Conservation (phyloP, 2,888 invertebrate species). For the Drosophila buzzatii region DNA sequence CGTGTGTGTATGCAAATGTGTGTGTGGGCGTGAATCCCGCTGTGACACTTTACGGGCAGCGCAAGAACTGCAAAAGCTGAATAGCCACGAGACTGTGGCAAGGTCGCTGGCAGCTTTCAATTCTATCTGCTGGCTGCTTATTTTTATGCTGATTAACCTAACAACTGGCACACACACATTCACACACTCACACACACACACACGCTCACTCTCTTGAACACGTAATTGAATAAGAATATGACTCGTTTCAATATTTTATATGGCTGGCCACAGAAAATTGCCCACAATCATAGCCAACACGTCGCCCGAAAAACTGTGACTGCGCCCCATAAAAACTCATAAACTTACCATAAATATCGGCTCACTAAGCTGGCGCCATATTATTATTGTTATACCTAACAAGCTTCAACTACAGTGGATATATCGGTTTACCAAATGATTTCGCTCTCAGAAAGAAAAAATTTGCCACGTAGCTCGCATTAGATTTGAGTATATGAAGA, state of each 20-base stretch:
- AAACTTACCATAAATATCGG: constrained; percentile 69
- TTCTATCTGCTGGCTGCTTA: constrained; percentile 55
- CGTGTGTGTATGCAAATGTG: constrained; percentile 7
- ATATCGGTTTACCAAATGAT: not conserved
- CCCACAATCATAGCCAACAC: constrained; percentile 57
- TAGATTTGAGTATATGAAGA: not conserved
- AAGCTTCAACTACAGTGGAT: constrained; percentile 11
- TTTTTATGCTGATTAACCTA: constrained; percentile 73
- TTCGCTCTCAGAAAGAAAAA: not conserved
- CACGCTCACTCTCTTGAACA: constrained; percentile 7
- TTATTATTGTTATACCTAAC: constrained; percentile 44
- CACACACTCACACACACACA: constrained; percentile 6
- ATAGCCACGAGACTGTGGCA: constrained; percentile 1
- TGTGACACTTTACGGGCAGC: constrained; percentile 41
- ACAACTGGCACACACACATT: constrained; percentile 43
- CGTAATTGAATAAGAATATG: constrained; percentile 67
- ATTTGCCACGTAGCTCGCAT: not conserved
- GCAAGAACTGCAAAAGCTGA: constrained; percentile 25
- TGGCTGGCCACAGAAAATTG: constrained; percentile 32
- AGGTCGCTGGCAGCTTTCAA: constrained; percentile 34
- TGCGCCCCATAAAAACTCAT: constrained; percentile 65
- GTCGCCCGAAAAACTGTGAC: constrained; percentile 38
- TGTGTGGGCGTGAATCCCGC: constrained; percentile 51
- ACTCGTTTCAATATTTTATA: constrained; percentile 57
- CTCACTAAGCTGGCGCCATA: constrained; percentile 48